Conservation (phyloP, 2,797 vertebrate species). For the Malurus splendens region DNA sequence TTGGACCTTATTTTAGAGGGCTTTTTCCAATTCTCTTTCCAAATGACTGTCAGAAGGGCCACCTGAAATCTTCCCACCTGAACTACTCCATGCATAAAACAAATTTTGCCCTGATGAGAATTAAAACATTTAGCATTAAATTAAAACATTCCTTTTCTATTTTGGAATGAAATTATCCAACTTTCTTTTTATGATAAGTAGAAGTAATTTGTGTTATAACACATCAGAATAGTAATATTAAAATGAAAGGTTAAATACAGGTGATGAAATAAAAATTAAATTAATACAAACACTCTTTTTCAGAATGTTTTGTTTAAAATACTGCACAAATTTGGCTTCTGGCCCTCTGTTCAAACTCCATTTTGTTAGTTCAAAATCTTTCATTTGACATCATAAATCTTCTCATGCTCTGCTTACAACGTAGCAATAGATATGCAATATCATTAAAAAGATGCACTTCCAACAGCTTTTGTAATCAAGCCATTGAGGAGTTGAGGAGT, state of each 20-base stretch:
- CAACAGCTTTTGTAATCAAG: background rate
- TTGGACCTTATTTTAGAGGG: background rate
- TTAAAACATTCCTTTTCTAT: background rate
- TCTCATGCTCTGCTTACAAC: background rate
- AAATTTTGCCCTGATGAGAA: background rate
- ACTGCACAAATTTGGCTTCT: background rate
- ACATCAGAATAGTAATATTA: background rate
- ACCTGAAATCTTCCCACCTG: background rate
- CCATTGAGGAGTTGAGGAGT: background rate
- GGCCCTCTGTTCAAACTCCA: background rate
- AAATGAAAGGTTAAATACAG: background rate
- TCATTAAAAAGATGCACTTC: background rate
- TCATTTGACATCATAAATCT: background rate
- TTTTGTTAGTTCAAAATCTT: background rate
- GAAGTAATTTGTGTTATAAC: background rate
- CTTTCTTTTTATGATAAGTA: accelerated
- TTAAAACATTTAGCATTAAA: background rate
- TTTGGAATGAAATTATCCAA: background rate
- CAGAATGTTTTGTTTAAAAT: background rate
- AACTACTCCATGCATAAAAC: background rate
- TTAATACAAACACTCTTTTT: background rate
- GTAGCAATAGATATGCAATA: background rate
- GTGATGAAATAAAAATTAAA: background rate
- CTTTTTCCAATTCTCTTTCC: background rate
- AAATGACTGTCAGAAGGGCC: background rate